Conservation (phyloP, 2,888 invertebrate species). For the Artemia sp. region DNA sequence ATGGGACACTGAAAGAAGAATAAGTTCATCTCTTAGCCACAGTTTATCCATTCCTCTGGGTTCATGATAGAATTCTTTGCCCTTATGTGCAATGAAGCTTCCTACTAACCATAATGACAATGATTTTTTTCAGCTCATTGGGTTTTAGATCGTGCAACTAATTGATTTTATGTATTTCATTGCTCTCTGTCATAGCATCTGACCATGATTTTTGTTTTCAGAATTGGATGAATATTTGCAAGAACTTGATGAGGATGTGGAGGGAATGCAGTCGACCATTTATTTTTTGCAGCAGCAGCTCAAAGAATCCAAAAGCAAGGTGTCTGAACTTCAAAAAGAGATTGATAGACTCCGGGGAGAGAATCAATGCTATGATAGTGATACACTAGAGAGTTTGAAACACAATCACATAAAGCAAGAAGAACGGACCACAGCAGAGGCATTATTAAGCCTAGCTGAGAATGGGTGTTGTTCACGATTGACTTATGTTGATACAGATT, state of each 20-base stretch:
- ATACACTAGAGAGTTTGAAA: not conserved
- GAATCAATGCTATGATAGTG: constrained; percentile 7
- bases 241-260: constrained; percentile 90
- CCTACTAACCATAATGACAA: not conserved
- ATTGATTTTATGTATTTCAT: not conserved
- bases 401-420: constrained; percentile 8
- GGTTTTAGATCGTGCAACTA: constrained; percentile 3
- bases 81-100: not conserved
- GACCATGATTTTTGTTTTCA: constrained; percentile 32
- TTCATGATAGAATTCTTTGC: not conserved
- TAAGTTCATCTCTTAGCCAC: not conserved
- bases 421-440: constrained; percentile 8
- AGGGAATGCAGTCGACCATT: constrained; percentile 96
- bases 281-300: constrained; percentile 82
- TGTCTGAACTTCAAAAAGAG: constrained; percentile 45
- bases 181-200: not conserved
- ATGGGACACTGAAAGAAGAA: not conserved
- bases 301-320: constrained; percentile 56
- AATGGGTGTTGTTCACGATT: not conserved
- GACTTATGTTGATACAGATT: not conserved
- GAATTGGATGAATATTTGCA: constrained; percentile 88
- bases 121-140: not conserved
- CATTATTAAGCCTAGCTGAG: constrained; percentile 4
- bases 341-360: constrained; percentile 26
- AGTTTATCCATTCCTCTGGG: not conserved